Conservation (phyloP, 2,888 invertebrate genomes). For the Mesorhabditis belari region DNA sequence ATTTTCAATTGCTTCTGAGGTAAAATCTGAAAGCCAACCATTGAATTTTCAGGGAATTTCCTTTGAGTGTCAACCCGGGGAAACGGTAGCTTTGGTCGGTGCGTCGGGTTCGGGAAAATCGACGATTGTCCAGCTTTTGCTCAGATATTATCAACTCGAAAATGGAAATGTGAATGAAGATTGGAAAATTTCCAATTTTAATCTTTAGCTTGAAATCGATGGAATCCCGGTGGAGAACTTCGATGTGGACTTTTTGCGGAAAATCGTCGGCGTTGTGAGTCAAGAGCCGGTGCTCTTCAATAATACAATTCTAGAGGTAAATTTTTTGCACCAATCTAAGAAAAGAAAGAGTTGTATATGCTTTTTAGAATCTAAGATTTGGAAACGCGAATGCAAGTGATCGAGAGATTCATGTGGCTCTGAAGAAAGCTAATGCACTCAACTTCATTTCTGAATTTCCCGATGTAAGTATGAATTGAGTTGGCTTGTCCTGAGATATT, state of each 20-base stretch:
- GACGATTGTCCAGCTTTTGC: constrained; percentile 54
- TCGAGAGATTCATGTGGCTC: constrained; percentile 33
- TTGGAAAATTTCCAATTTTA: not conserved
- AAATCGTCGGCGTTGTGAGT: constrained; percentile 51
- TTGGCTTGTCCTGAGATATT: no score
- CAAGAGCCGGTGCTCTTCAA: constrained; percentile 64
- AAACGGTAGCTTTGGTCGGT: constrained; percentile 52
- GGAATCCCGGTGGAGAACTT: constrained; percentile 54
- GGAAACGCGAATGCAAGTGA: constrained; percentile 51
- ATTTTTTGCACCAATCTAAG: not conserved
- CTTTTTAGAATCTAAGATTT: constrained; percentile 31
- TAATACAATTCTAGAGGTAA: constrained; percentile 54
- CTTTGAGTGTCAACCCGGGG: constrained; percentile 26
- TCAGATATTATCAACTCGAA: constrained; percentile 55
- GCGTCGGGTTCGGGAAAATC: constrained; percentile 56
- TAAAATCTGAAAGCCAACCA: not conserved
- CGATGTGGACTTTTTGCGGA: constrained; percentile 57
- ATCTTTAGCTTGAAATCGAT: constrained; percentile 53
- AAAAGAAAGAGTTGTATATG: no score
- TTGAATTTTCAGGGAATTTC: not conserved
- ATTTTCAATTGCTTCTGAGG: not conserved
- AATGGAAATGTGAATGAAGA: constrained; percentile 29
- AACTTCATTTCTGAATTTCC: constrained; percentile 55
- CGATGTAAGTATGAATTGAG: constrained; percentile 23
- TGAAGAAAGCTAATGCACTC: constrained; percentile 54